Evolutionary conservation across 2,888 invertebrate species (phyloP).

Genomic region (Euphydryas editha): DNA sequence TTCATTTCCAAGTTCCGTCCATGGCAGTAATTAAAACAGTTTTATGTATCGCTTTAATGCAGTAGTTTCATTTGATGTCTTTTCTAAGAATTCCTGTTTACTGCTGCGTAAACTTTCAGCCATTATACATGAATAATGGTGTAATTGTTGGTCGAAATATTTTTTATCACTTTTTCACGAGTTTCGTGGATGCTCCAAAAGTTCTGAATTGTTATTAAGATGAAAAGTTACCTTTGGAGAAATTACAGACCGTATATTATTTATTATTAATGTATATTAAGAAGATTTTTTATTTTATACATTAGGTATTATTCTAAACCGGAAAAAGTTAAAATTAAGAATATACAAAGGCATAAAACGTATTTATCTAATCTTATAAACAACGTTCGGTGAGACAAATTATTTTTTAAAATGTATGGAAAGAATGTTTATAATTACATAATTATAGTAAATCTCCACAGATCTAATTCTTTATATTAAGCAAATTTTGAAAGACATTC

Average conservation of each 20-base stretch:
- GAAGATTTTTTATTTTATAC: not conserved
- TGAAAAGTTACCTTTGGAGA: not conserved
- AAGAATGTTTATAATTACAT: no score
- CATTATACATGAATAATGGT: slow-evolving; percentile 30
- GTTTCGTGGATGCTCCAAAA: not conserved
- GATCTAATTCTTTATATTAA: no score
- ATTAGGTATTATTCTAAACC: no score
- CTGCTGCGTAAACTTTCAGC: slow-evolving; percentile 30
- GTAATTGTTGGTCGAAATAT: slow-evolving; percentile 18
- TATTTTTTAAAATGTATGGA: no score
- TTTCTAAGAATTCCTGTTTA: slow-evolving; percentile 25
- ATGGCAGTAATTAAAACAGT: slow-evolving; percentile 25
- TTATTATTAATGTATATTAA: not conserved
- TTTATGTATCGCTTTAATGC: slow-evolving; percentile 29
- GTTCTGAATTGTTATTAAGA: not conserved
- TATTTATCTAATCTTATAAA: no score
- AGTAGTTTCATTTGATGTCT: slow-evolving; percentile 27
- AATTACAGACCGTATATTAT: not conserved
- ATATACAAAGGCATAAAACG: no score
- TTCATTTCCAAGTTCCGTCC: not conserved
- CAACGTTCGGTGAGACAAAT: no score
- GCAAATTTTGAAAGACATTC: no score
- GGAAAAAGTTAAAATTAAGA: no score
- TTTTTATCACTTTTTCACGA: slow-evolving; percentile 28
- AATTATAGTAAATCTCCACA: no score